These are phyloP conservation scores for Axinella damicornis DNA, from an alignment of 37 sponge, comb jelly and placozoan species.

Conservation along the genomic window DNA sequence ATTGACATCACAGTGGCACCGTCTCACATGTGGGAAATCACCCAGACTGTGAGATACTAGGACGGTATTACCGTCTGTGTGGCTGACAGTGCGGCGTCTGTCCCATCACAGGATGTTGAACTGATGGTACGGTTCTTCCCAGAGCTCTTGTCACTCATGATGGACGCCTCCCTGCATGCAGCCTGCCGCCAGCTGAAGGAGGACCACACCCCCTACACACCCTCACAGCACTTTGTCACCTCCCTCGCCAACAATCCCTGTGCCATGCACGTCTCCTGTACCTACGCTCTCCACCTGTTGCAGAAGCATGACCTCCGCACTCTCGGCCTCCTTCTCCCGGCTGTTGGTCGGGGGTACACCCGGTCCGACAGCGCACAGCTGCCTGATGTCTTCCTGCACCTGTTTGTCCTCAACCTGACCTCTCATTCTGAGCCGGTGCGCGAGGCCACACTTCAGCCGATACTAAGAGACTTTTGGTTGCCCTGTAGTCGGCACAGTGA, in stretches of 20 bases:
- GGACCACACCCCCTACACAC: constrained; percentile 22
- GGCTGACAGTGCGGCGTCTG: too few species aligned
- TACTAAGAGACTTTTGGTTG: constrained; percentile 72
- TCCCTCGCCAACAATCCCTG: constrained; percentile 26
- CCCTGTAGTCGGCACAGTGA: constrained; percentile 64
- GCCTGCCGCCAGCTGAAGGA: constrained; percentile 58
- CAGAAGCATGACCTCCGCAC: constrained; percentile 65
- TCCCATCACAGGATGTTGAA: constrained; percentile 48
- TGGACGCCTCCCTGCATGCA: constrained; percentile 42
- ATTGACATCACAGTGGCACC: too few species aligned
- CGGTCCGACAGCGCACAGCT: constrained; percentile 7
- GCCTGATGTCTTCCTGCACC: constrained; percentile 76
- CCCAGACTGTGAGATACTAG: too few species aligned
- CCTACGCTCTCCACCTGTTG: constrained; percentile 53
- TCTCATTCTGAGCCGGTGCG: constrained; percentile 14
- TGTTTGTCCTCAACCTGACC: constrained; percentile 37
- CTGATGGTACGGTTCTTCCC: constrained; percentile 74
- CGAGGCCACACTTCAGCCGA: constrained; percentile 19
- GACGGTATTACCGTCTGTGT: too few species aligned
- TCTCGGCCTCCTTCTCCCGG: constrained; percentile 46
- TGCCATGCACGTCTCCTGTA: constrained; percentile 61
- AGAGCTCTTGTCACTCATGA: constrained; percentile 73
- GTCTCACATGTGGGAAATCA: too few species aligned
- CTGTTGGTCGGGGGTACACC: constrained; percentile 54
- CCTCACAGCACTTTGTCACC: constrained; percentile 34